phyloP scores from a whole-genome alignment of 1,140 invertebrate species.

The Ectropis grisescens region DNA sequence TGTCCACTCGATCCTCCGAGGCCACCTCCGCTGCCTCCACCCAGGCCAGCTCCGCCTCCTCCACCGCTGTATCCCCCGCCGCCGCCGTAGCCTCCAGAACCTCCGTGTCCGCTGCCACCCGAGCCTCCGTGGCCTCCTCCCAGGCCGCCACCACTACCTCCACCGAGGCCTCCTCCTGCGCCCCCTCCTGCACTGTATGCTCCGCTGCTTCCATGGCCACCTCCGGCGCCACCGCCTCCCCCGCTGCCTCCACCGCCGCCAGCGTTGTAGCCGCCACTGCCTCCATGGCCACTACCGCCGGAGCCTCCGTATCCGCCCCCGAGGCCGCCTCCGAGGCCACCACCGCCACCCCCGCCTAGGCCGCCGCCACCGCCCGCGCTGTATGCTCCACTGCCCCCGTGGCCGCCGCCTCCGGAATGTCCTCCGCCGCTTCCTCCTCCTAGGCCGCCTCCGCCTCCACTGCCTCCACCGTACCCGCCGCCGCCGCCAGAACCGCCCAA shows the following conservation, averaged over 20 bases:
- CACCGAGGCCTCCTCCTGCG: slow-evolving; percentile 10
- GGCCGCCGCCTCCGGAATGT: slow-evolving; percentile 7
- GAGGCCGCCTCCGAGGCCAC: slow-evolving; percentile 3
- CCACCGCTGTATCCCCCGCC: slow-evolving; percentile 5
- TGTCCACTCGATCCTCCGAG: slow-evolving; percentile 15
- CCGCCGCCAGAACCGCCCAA: slow-evolving; percentile 4
- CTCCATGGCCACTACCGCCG: slow-evolving; percentile 13
- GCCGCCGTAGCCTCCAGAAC: slow-evolving; percentile 12
- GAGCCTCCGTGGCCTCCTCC: slow-evolving; percentile 3
- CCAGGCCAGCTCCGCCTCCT: slow-evolving; percentile 9
- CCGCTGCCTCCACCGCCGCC: slow-evolving; percentile 10
- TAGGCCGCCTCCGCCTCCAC: slow-evolving; percentile 11
- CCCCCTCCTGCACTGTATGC: slow-evolving; percentile 12
- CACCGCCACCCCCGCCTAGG: slow-evolving; percentile 12
- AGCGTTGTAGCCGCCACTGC: slow-evolving; percentile 11
- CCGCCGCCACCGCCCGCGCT: slow-evolving; percentile 11
- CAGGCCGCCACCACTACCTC: slow-evolving; percentile 10
- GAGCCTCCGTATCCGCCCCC: slow-evolving; percentile 8
- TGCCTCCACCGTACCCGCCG: slow-evolving; percentile 12
- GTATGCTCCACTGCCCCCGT: slow-evolving; percentile 11
- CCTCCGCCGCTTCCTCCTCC: slow-evolving; percentile 11
- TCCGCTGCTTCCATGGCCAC: slow-evolving; percentile 11
- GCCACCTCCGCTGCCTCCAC: slow-evolving; percentile 12
- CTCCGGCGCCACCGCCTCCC: slow-evolving; percentile 9
- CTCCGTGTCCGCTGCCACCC: slow-evolving; percentile 13